Percentiles rank a stretch among this genome's conserved stretches.
These are phyloP conservation scores for Hippoglossus stenolepis DNA, from an alignment of 2,113 vertebrate species.

Conservation along the genomic window DNA sequence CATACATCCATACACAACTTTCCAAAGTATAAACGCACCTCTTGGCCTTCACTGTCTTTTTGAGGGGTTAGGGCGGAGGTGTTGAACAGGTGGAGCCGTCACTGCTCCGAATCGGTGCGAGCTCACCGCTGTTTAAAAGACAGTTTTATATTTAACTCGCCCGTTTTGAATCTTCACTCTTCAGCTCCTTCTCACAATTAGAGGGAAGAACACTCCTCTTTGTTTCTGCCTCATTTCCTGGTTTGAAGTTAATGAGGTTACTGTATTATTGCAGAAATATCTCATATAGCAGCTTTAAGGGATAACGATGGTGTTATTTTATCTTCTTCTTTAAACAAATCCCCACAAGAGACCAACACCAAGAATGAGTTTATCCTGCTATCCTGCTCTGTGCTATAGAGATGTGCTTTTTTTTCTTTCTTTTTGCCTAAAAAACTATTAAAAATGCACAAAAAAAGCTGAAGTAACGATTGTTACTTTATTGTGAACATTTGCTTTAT, in stretches of 20 bases:
- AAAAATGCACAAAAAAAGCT: neutral
- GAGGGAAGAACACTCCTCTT: slow-evolving; percentile 4
- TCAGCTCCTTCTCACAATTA: slow-evolving; percentile 46
- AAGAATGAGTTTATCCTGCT: slow-evolving; percentile 36
- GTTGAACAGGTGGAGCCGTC: slow-evolving; percentile 50
- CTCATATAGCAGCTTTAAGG: slow-evolving; percentile 46
- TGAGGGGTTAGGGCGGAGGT: slow-evolving; percentile 32
- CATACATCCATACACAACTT: neutral
- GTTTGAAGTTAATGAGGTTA: slow-evolving; percentile 65
- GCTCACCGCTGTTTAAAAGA: slow-evolving; percentile 37
- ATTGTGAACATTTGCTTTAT: neutral
- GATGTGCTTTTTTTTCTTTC: neutral
- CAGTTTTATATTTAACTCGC: slow-evolving; percentile 62
- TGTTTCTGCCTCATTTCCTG: slow-evolving; percentile 58
- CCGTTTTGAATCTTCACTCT: slow-evolving; percentile 41
- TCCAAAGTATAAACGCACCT: neutral
- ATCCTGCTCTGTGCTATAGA: neutral
- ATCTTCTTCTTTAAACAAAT: slow-evolving; percentile 43
- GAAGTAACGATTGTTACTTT: neutral
- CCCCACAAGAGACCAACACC: slow-evolving; percentile 34
- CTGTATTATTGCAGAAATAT: slow-evolving; percentile 39
- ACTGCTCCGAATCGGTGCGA: slow-evolving; percentile 7
- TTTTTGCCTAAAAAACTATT: neutral
- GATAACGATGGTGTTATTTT: slow-evolving; percentile 18
- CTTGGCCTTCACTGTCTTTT: neutral